Base-by-base conservation (phyloP, 2,113 vertebrate species). In the Pteruthius melanotis region DNA sequence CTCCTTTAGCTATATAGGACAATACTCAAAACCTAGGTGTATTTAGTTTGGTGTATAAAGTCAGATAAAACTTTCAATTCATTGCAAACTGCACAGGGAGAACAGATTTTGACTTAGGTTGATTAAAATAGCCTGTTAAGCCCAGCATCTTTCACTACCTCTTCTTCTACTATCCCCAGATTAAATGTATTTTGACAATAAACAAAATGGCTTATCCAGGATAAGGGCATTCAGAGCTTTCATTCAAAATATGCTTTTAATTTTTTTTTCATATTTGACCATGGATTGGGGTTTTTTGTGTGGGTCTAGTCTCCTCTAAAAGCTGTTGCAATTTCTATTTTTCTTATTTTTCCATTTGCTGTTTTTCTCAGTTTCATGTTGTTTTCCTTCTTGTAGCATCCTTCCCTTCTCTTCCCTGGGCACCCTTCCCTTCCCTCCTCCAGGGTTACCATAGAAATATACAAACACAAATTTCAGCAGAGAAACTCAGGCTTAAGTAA, bases 361-460 rank as follows among this genome's bases (percentile, higher is more conserved):
- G 50, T 92, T 88, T 92, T 90, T 89, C 78, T 94, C 63, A 83
- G 39, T 87, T 96, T 90, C 49, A 14, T 80, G 39, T 47, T 91
- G 56, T 91, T 94, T 94, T 93, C 60, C 56, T 83, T 85, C 76
- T 83, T 89, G 31, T 21, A 94, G 6, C 47, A 64, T 68, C 49
- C 33, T 70, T 70, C 26, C 23, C 92, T 95, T 79, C 65, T 90
- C 90, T 93, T 85, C 56, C 52, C 56, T 91, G 59, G 83, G 70
- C 88, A 90, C 10, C n/a, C 20, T 94, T 96, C 79, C 70, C 83
- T 95, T 91, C 60, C 42, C 33, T 92, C 59, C 68, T 94, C 78
- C 64, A 80, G 69, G 42, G 93, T 96, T 95, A 87, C 96, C 95
- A 95, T 94, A 94, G 94, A 96, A 95, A 96, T 97, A 81, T 0